Evolutionary conservation across 1,140 invertebrate species (phyloP).

Genomic region (Anastrepha ludens): DNA sequence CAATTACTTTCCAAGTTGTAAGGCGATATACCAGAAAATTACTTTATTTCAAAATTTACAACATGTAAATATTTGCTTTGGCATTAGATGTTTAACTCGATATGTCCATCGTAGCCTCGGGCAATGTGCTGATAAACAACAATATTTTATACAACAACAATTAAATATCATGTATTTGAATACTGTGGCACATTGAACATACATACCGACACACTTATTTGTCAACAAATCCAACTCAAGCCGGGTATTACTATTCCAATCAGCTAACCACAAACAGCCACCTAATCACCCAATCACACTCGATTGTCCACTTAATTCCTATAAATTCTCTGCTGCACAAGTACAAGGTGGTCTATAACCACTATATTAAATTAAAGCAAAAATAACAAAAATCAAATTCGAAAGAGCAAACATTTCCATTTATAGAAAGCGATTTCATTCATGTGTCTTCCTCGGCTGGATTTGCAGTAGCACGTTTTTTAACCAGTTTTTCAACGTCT

Average conservation of each 20-base stretch:
- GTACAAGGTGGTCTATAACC: no score
- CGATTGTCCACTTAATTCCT: neutral
- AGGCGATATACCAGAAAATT: neutral
- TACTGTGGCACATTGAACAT: neutral
- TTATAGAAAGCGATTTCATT: no score
- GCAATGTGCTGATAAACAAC: conserved; percentile 11
- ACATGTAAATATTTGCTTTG: conserved; percentile 7
- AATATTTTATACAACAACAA: neutral
- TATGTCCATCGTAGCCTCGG: neutral
- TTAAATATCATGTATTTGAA: conserved; percentile 10
- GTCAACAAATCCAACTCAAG: conserved; percentile 2
- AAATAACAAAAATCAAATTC: no score
- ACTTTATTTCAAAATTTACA: conserved; percentile 40
- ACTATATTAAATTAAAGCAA: no score
- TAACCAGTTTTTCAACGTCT: no score
- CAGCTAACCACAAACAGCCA: conserved; percentile 10
- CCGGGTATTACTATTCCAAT: neutral
- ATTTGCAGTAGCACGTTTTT: no score
- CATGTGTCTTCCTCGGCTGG: no score
- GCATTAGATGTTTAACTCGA: neutral
- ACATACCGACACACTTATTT: neutral
- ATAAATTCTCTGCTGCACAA: neutral
- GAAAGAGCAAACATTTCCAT: no score
- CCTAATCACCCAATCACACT: conserved; percentile 34
- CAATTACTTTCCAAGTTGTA: neutral